Evolutionary conservation across 2,888 invertebrate genomes (phyloP).

Genomic region (Rhogogaster chlorosoma): DNA sequence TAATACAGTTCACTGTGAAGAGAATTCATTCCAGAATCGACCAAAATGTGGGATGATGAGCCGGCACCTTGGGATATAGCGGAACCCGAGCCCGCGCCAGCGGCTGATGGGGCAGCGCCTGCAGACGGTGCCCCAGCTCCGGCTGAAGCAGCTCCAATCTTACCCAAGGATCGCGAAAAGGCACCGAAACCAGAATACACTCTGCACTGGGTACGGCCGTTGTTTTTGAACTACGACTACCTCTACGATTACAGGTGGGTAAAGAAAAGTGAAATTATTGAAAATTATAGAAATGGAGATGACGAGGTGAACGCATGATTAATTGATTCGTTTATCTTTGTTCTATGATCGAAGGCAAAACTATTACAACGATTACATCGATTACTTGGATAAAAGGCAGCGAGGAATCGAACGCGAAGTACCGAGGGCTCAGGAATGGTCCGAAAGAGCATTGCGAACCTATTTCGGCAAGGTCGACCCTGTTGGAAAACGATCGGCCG

Average conservation of each 20-base stretch:
- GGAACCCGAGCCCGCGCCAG: slow-evolving; percentile 69
- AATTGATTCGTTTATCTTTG: not conserved
- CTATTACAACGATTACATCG: slow-evolving; percentile 92
- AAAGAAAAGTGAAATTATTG: not conserved
- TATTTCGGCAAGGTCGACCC: slow-evolving; percentile 77
- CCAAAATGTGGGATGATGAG: slow-evolving; percentile 66
- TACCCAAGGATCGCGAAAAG: slow-evolving; percentile 78
- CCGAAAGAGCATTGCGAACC: slow-evolving; percentile 88
- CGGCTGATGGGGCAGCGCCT: slow-evolving; percentile 63
- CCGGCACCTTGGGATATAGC: slow-evolving; percentile 67
- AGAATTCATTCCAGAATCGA: not conserved
- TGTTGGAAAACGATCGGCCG: slow-evolving; percentile 70
- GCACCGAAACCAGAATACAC: slow-evolving; percentile 85
- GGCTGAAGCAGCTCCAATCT: slow-evolving; percentile 76
- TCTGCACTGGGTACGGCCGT: slow-evolving; percentile 93
- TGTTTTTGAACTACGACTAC: slow-evolving; percentile 90
- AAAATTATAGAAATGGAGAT: not conserved
- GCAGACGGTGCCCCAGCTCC: slow-evolving; percentile 78
- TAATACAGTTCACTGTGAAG: not conserved
- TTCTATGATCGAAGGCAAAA: slow-evolving; percentile 80
- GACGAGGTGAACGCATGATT: not conserved
- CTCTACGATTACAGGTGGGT: slow-evolving; percentile 86
- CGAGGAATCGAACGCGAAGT: slow-evolving; percentile 85
- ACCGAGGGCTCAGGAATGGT: slow-evolving; percentile 92
- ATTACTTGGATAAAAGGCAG: slow-evolving; percentile 88